Conservation (phyloP, 2,113 vertebrate species). For the Ceyx melanurus region DNA sequence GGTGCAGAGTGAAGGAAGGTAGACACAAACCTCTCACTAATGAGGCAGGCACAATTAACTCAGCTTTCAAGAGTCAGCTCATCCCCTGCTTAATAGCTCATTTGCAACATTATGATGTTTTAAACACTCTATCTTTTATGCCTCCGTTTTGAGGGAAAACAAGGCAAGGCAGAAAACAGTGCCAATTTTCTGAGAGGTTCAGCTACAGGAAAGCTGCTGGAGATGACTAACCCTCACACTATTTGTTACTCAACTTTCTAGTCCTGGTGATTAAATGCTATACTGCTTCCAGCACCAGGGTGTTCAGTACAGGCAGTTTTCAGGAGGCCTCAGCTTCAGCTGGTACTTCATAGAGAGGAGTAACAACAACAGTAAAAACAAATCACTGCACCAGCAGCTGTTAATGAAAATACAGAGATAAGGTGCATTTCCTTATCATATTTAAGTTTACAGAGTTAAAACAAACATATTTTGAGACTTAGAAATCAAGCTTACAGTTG, state of each 20-base stretch:
- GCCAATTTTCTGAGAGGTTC: not conserved
- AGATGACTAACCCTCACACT: conserved; percentile 63
- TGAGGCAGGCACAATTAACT: conserved; percentile 23
- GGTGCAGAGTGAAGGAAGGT: not conserved
- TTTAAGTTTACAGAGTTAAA: not conserved
- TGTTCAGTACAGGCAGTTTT: conserved; percentile 28
- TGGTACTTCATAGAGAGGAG: not conserved
- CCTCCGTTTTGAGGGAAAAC: conserved; percentile 43
- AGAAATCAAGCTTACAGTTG: not conserved
- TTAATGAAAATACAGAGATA: not conserved
- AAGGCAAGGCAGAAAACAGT: conserved; percentile 21
- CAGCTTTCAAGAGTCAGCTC: conserved; percentile 1
- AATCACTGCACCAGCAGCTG: not conserved
- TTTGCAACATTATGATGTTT: conserved; percentile 31
- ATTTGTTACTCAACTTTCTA: conserved; percentile 67
- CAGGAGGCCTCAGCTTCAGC: conserved; percentile 6
- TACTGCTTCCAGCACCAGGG: conserved; percentile 11
- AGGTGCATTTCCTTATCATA: not conserved
- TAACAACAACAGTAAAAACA: not conserved
- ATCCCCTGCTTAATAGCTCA: conserved; percentile 19
- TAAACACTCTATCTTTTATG: conserved; percentile 43
- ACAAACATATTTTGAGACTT: not conserved
- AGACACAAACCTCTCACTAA: conserved; percentile 20
- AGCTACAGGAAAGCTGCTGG: conserved; percentile 24
- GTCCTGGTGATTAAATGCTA: conserved; percentile 10